Conservation (phyloP, 2,888 invertebrate genomes). For the Pollenia griseotomentosa region DNA sequence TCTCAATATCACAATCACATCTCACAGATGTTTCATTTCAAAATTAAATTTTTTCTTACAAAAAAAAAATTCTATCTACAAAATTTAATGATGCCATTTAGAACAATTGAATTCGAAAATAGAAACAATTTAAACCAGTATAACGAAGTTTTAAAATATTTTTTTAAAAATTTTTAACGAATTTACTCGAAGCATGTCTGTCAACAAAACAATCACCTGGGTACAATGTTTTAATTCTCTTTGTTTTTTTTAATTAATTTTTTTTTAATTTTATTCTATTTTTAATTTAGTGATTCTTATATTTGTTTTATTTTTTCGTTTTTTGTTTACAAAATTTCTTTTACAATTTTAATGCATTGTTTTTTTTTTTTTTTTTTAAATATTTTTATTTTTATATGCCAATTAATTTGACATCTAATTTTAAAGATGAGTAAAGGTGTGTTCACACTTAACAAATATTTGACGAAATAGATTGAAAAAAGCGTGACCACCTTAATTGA, state of each 20-base stretch:
- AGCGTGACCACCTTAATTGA: too few species aligned
- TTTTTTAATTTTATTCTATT: conserved; percentile 5
- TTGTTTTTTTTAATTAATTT: conserved; percentile 10
- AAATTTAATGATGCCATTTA: neutral
- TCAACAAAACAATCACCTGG: conserved; percentile 24
- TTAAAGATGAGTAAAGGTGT: conserved; percentile 62
- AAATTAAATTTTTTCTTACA: neutral
- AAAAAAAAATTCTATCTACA: neutral
- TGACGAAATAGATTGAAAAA: too few species aligned
- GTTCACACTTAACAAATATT: neutral
- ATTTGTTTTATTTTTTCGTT: neutral
- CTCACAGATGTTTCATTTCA: neutral
- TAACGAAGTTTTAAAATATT: neutral
- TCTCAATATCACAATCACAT: neutral
- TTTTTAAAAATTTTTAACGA: conserved; percentile 33
- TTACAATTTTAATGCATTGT: conserved; percentile 16
- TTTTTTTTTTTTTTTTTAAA: conserved; percentile 21
- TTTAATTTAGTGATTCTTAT: conserved; percentile 21
- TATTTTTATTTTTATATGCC: conserved; percentile 57
- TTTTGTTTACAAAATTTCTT: conserved; percentile 17
- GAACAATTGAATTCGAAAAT: neutral
- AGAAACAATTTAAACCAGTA: neutral
- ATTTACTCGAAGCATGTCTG: conserved; percentile 40
- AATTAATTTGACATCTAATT: conserved; percentile 69
- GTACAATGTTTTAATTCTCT: neutral